Evolutionary conservation across 1,140 invertebrate genomes (phyloP).

Genomic region (Drosophila tani): DNA sequence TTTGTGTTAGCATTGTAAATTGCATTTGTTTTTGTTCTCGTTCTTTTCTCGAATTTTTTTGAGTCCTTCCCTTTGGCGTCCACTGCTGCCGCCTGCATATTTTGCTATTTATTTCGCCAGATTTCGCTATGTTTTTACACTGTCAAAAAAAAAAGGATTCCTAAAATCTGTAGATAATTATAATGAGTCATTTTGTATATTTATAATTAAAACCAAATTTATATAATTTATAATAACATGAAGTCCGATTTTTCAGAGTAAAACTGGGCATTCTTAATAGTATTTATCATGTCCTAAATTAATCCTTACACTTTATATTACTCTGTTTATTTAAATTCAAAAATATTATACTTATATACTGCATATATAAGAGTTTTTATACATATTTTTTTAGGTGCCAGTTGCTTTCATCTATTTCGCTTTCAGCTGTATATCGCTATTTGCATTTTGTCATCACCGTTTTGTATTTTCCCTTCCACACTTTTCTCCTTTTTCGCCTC

Average conservation of each 20-base stretch:
- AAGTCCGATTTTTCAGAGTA: neutral
- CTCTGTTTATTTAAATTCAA: neutral
- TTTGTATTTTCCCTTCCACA: constrained; percentile 5
- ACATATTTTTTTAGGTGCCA: neutral
- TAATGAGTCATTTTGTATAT: neutral
- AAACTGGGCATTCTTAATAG: neutral
- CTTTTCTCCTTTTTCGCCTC: constrained; percentile 11
- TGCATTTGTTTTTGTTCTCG: constrained; percentile 57
- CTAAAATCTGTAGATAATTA: no score
- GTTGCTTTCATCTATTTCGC: neutral
- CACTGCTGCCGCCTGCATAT: constrained; percentile 27
- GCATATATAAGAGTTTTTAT: no score
- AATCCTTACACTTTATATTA: no score
- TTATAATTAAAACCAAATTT: no score
- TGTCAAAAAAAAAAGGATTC: neutral
- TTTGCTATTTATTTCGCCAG: constrained; percentile 56
- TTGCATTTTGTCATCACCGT: constrained; percentile 55
- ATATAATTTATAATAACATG: no score
- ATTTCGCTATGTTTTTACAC: constrained; percentile 22
- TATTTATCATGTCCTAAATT: neutral
- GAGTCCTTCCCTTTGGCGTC: constrained; percentile 1
- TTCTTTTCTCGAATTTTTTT: constrained; percentile 10
- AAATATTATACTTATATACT: neutral
- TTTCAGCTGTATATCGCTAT: constrained; percentile 34
- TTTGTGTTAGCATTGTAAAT: constrained; percentile 72